A percentile compares a stretch with the other conserved stretches of the same genome.
Evolutionary conservation across 2,888 invertebrate genomes (phyloP).

Genomic region (Teinopalpus imperialis): DNA sequence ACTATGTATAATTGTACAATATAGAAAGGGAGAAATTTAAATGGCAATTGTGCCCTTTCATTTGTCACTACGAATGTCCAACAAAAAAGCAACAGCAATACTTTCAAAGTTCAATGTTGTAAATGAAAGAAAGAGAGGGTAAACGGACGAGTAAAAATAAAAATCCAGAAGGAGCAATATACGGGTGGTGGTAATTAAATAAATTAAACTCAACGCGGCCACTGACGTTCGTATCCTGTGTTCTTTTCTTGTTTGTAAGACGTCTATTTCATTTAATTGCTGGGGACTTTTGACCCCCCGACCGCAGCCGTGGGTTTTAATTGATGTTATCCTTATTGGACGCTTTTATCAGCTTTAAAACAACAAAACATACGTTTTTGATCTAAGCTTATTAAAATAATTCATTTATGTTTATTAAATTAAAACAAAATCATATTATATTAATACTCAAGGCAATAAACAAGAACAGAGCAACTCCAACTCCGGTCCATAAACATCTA

Average conservation of each 20-base stretch:
- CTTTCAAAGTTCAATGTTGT: slow-evolving; percentile 8
- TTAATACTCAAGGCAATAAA: too few relatives aligned
- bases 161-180: slow-evolving; percentile 24
- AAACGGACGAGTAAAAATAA: slow-evolving; percentile 20
- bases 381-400: too few relatives aligned
- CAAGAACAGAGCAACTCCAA: too few relatives aligned
- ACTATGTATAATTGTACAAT: too few relatives aligned
- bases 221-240: slow-evolving; percentile 45
- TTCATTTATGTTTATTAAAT: too few relatives aligned
- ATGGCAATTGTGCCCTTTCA: slow-evolving; percentile 2
- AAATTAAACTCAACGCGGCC: slow-evolving; percentile 52
- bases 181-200: slow-evolving; percentile 53
- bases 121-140: slow-evolving; percentile 8
- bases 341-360: slow-evolving; percentile 35
- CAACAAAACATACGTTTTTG: too few relatives aligned
- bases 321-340: slow-evolving; percentile 40
- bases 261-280: slow-evolving; percentile 46
- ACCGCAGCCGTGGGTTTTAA: slow-evolving; percentile 32
- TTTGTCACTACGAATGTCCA: background rate
- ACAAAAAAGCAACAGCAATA: slow-evolving; percentile 6
- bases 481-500: too few relatives aligned
- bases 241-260: slow-evolving; percentile 51
- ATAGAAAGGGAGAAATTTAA: slow-evolving; percentile 2
- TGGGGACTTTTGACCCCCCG: slow-evolving; percentile 33
- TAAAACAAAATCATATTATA: too few relatives aligned